Percentiles rank a stretch among this genome's conserved stretches.
Evolutionary conservation across 2,797 vertebrate genomes (phyloP).

Genomic region (Muraenolepis orangiensis): DNA sequence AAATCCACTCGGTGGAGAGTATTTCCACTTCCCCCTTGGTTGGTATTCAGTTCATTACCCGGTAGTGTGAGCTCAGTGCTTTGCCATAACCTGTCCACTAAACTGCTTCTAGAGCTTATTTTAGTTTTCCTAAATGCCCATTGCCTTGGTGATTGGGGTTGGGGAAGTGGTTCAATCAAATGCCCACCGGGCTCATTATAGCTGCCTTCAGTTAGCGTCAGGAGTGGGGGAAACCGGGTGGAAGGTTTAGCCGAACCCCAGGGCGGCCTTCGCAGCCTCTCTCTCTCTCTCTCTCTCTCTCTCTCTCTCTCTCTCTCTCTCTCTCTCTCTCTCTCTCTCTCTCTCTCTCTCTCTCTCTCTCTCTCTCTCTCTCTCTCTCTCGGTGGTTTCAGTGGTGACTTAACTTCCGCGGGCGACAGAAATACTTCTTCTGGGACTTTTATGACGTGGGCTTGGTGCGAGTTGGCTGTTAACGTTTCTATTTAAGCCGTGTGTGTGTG

Average conservation of each 20-base stretch:
- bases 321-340: no score
- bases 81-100: not conserved
- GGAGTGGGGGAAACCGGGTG: slow-evolving; percentile 10
- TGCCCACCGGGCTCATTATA: slow-evolving; percentile 32
- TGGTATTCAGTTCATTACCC: not conserved
- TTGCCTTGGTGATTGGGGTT: not conserved
- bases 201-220: slow-evolving; percentile 41
- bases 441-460: slow-evolving; percentile 48
- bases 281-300: no score
- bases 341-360: no score
- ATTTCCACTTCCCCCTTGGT: not conserved
- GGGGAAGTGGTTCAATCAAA: slow-evolving; percentile 1
- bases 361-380: no score
- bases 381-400: slow-evolving; percentile 33
- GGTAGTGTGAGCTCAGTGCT: not conserved
- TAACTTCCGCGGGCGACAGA: slow-evolving; percentile 40
- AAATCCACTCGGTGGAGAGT: no score
- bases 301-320: no score
- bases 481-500: slow-evolving; percentile 40
- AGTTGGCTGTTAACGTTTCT: slow-evolving; percentile 13
- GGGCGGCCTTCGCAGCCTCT: slow-evolving; percentile 32
- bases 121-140: not conserved
- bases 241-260: slow-evolving; percentile 32
- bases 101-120: no score
- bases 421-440: slow-evolving; percentile 58